Base-by-base conservation (phyloP, 1,140 invertebrate genomes). In the Artemia franciscana region DNA sequence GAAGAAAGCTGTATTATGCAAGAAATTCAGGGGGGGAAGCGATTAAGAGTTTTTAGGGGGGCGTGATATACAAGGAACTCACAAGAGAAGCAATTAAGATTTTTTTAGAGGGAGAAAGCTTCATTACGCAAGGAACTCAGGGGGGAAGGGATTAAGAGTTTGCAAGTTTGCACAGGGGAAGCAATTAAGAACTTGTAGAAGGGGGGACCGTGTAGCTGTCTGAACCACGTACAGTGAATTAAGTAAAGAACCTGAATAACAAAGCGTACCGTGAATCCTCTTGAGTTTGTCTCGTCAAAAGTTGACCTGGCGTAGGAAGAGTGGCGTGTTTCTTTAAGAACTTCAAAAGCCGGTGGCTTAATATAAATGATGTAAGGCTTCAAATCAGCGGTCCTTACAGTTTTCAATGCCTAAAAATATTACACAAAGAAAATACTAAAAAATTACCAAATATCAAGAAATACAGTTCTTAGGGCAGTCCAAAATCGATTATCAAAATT, bases 321-420 rank as follows among this genome's bases (percentile, higher is more conserved):
- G 62, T 81, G 82, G 66, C 91, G 79, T 0, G 88, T 88, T 66
- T 87, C 82, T 70, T 89, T 86, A 3, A 96, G 76, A 60, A 82
- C 78, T 57, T 90, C 84, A 66, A 95, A 80, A 67, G 83, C 77
- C 25, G 93, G 93, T 57, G 93, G 89, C 70, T 88, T 88, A 23
- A 98, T 80, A 71, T 92, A 97, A 66, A 98, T 82, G 26, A 98
- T 83, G 73, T 91, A 95, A 27, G 94, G 94, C 73, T 94, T 95
- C 65, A 97, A 77, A 68, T 90, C 85, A 15, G 89, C 81, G 18
- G 84, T 89, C 65, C 91, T 78, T 58, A 98, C 72, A 77, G 90
- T 86, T 76, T 93, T 92, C 39, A 98, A 76, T 5, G 92, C 90
- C 78, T 96, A 26, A 39, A 30, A 57, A 59, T 23, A 63, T 30